A percentile compares a stretch with the other conserved stretches of the same genome.
Evolutionary conservation across 64 coral and sea anemone genomes (phyloP).

Genomic region (Stylophora pistillata): DNA sequence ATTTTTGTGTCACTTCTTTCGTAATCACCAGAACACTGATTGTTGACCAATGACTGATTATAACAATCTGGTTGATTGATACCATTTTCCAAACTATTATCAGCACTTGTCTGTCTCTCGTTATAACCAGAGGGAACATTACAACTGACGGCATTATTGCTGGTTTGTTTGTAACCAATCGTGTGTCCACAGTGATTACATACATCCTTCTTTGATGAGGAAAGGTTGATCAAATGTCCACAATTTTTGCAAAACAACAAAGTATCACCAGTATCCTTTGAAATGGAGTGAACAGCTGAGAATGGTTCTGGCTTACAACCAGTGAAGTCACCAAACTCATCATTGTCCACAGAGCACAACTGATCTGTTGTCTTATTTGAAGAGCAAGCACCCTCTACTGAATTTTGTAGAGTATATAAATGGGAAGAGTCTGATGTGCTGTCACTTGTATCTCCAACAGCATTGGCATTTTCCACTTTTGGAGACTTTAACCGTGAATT

Average conservation of each 20-base stretch:
- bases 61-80: neutral
- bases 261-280: slow-evolving; percentile 16
- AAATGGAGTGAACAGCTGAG: slow-evolving; percentile 4
- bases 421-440: neutral
- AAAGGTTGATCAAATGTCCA: slow-evolving; percentile 13
- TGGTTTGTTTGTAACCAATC: neutral
- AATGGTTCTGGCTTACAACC: slow-evolving; percentile 19
- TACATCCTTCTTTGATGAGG: slow-evolving; percentile 14
- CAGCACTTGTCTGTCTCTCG: neutral
- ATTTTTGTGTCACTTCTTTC: neutral
- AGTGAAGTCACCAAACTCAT: slow-evolving; percentile 83
- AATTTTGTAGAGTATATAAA: neutral
- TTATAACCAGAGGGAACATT: neutral
- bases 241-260: slow-evolving; percentile 68
- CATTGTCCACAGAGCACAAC: neutral
- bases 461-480: neutral
- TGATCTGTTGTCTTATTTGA: slow-evolving; percentile 23
- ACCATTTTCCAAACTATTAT: neutral
- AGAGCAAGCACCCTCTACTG: neutral
- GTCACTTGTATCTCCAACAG: neutral
- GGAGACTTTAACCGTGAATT: slow-evolving; percentile 80
- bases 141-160: neutral
- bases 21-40: neutral
- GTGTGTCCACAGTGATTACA: slow-evolving; percentile 14
- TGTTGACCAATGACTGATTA: neutral